Evolutionary conservation across 2,113 vertebrate species (phyloP).

Genomic region (Rhea americana): DNA sequence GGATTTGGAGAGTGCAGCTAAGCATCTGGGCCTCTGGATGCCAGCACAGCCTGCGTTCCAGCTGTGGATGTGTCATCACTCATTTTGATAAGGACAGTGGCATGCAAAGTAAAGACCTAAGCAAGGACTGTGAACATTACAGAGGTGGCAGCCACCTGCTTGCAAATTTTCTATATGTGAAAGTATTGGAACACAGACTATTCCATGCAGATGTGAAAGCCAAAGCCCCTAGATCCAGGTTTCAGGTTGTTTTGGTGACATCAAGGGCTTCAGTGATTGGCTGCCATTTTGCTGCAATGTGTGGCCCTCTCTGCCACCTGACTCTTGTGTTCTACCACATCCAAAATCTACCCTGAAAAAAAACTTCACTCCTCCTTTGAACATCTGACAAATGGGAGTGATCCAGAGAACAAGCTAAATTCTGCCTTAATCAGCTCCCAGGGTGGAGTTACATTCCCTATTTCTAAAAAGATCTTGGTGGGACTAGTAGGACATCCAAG

Average conservation of each 20-base stretch:
- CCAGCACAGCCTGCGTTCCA: not conserved
- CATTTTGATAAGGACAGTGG: not conserved
- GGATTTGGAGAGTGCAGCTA: not conserved
- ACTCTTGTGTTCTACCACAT: not conserved
- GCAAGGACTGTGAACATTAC: not conserved
- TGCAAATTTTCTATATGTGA: not conserved
- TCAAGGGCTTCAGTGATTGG: fast-evolving
- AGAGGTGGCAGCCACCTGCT: not conserved
- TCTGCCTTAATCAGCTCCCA: not conserved
- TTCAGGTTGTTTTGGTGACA: fast-evolving
- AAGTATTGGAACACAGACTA: fast-evolving
- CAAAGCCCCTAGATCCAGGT: not conserved
- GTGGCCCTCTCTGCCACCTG: not conserved
- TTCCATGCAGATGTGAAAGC: not conserved
- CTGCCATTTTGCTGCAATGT: not conserved
- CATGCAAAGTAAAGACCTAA: not conserved
- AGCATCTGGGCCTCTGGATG: constrained; percentile 26
- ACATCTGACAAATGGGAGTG: not conserved
- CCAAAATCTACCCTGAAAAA: not conserved
- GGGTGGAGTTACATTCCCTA: not conserved
- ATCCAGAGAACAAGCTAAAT: not conserved
- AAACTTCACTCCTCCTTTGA: not conserved
- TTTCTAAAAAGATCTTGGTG: not conserved
- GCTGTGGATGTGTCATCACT: not conserved
- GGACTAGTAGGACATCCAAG: not conserved